Evolutionary conservation across 2,113 vertebrate species (phyloP).

Genomic region (Hiodon alosoides): DNA sequence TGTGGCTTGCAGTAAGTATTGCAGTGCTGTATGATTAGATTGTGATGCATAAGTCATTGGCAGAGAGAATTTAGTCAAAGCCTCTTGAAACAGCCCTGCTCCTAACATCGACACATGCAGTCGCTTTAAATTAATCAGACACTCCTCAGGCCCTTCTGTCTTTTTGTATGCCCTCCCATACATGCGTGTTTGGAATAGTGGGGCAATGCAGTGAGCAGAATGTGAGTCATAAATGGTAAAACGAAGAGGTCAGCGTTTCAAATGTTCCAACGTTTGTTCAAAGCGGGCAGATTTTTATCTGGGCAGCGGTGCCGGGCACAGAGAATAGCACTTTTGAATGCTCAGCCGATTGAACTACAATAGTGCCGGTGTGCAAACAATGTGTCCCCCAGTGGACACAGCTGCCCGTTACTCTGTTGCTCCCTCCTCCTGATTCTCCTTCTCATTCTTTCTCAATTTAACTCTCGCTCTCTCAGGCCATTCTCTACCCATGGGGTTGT

Average conservation of each 20-base stretch:
- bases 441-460: background rate
- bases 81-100: too few species aligned
- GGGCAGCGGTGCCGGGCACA: constrained; percentile 47
- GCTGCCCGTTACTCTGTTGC: constrained; percentile 40
- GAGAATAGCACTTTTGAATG: constrained; percentile 68
- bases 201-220: constrained; percentile 42
- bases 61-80: too few species aligned
- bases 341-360: constrained; percentile 66
- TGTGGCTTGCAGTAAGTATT: constrained; percentile 2
- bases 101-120: too few species aligned
- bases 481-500: background rate
- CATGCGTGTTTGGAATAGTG: constrained; percentile 20
- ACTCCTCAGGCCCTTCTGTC: constrained; percentile 28
- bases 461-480: background rate
- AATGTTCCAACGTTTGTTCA: constrained; percentile 62
- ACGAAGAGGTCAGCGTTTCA: constrained; percentile 67
- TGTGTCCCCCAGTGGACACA: constrained; percentile 47
- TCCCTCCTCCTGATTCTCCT: background rate
- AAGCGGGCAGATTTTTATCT: constrained; percentile 78
- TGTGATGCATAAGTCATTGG: background rate
- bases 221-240: constrained; percentile 42
- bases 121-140: too few species aligned
- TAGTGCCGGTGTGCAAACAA: constrained; percentile 60
- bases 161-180: constrained; percentile 6
- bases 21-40: background rate